Percentiles rank a stretch among this genome's conserved stretches.
Conservation (phyloP, 2,888 invertebrate genomes). For the Drosophila monieri region DNA sequence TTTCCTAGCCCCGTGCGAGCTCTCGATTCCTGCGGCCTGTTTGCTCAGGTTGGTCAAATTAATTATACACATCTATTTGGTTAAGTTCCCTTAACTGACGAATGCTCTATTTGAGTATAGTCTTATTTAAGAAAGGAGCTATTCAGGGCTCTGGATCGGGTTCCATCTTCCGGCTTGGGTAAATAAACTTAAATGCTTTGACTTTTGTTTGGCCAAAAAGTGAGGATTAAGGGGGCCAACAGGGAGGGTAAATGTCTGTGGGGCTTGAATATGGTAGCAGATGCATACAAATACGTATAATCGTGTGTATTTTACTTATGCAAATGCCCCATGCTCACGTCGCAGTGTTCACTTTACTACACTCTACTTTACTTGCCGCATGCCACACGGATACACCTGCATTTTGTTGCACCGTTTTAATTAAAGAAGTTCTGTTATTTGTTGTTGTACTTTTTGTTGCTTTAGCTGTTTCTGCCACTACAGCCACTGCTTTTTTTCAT, state of each 20-base stretch:
- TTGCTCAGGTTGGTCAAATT: conserved; percentile 59
- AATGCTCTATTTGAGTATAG: conserved; percentile 14
- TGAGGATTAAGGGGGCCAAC: background rate
- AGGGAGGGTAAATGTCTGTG: background rate
- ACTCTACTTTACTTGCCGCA: conserved; percentile 3
- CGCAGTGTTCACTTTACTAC: conserved; percentile 41
- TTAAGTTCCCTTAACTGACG: conserved; percentile 15
- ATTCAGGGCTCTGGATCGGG: conserved; percentile 21
- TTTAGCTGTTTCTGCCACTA: background rate
- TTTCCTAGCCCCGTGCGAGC: conserved; percentile 6
- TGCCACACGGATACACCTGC: conserved; percentile 18
- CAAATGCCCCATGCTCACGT: conserved; percentile 31
- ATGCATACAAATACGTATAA: conserved; percentile 35
- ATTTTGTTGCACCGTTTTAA: conserved; percentile 67
- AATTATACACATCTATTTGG: conserved; percentile 57
- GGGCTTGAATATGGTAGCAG: conserved; percentile 12
- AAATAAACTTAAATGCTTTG: conserved; percentile 66
- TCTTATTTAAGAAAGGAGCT: conserved; percentile 19
- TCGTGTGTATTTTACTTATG: conserved; percentile 61
- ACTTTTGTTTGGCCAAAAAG: conserved; percentile 37
- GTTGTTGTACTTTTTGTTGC: background rate
- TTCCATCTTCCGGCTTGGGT: conserved; percentile 38
- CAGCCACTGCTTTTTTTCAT: background rate
- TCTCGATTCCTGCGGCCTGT: conserved; percentile 42
- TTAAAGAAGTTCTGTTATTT: conserved; percentile 64